Evolutionary conservation across 2,888 invertebrate genomes (phyloP), one percentile per base, ranked within the genome.

Genomic region (Gryllus longicercus): DNA sequence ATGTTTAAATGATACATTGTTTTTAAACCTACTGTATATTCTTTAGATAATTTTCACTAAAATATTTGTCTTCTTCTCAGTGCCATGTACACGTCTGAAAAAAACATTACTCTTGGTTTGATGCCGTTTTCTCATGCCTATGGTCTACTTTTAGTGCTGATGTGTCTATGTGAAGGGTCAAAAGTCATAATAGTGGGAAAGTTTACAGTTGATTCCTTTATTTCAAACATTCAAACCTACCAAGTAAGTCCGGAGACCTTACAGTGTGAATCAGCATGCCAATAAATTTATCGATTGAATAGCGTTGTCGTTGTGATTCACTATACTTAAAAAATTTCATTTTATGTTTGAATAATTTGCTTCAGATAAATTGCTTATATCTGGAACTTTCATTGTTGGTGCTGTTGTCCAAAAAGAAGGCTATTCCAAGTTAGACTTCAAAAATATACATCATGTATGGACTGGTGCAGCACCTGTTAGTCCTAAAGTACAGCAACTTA

Each of bases 111-210:
- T 78, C 86, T 94, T 81, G 92, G 92, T 0, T 87, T 95, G 63
- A 90, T 95, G 81, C 96, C 96, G n/a, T 94, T 95, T 90, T 96
- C 94, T 86, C 96, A 96, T 87, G 92, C 93, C 0, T 95, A 93
- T 85, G 95, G 95, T 0, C 93, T 94, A 84, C 90, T 93, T 82
- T 89, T 91, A 0, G 88, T 92, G 18, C 88, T 93, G 83, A 88
- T 91, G 38, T 86, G 91, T 25, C 87, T 93, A 76, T 86, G 90
- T 23, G 85, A 91, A 83, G 90, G 92, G 79, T 86, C 89, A 2
- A 89, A 89, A 85, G 86, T 88, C 49, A 88, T 90, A 18, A 88
- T 88, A 83, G 86, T 95, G 78, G 89, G 93, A 2, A 87, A 89
- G 81, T 96, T 96, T 86, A 92, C 94, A 76, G 92, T 94, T 74